These are phyloP conservation scores for Dryoscopus gambensis DNA, from an alignment of 2,113 vertebrate species.

Conservation along the genomic window DNA sequence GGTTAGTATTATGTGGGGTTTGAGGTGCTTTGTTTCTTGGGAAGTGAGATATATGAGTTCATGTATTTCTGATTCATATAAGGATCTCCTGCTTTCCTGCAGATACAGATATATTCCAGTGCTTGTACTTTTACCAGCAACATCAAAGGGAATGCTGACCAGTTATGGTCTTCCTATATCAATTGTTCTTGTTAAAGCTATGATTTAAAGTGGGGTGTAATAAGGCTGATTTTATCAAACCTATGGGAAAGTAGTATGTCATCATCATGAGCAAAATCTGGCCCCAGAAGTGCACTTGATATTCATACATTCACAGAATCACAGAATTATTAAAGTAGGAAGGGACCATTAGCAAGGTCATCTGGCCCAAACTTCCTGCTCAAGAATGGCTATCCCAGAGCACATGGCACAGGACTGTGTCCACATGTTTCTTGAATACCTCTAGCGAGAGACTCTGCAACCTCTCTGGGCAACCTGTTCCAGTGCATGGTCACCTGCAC, in stretches of 20 bases:
- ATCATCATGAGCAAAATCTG: not conserved
- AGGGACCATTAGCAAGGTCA: not conserved
- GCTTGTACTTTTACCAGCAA: not conserved
- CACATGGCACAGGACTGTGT: not conserved
- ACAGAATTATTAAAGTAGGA: not conserved
- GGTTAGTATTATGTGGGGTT: not conserved
- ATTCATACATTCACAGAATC: not conserved
- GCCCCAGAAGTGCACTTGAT: not conserved
- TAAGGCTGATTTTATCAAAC: not conserved
- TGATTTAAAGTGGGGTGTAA: not conserved
- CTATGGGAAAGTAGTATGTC: not conserved
- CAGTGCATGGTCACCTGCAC: not conserved
- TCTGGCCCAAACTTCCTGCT: not conserved
- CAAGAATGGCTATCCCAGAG: not conserved
- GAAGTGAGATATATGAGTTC: not conserved
- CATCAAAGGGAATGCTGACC: not conserved
- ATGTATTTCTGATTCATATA: not conserved
- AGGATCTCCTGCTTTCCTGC: not conserved
- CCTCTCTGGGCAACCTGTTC: not conserved
- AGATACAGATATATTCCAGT: not conserved
- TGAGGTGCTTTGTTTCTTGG: not conserved
- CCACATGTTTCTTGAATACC: not conserved
- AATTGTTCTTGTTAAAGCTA: not conserved
- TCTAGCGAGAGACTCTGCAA: not conserved
- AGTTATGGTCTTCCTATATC: not conserved